phyloP scores from a whole-genome alignment of 2,888 invertebrate genomes.

The Punctoribates punctum region DNA sequence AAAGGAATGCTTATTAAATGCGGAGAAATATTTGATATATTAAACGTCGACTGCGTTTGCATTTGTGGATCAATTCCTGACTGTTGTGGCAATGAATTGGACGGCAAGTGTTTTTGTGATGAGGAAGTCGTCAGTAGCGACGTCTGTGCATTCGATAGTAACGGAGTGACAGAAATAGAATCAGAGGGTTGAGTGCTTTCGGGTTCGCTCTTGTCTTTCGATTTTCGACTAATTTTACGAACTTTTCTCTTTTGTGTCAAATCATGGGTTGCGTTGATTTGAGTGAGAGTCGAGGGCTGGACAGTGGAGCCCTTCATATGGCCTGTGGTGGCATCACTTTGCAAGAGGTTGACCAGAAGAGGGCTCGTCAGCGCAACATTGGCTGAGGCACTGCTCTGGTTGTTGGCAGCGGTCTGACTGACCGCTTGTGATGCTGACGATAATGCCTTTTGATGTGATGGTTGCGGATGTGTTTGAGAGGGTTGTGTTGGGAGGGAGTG shows the following conservation, averaged over 20 bases:
- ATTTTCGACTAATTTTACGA: not conserved
- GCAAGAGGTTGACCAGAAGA: constrained; percentile 80
- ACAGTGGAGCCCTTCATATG: not conserved
- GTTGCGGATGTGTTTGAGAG: constrained; percentile 49
- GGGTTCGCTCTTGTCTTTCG: not conserved
- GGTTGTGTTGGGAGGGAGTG: constrained; percentile 38
- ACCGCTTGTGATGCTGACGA: constrained; percentile 46
- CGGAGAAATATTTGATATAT: not conserved
- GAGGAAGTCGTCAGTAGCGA: not conserved
- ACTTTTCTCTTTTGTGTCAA: constrained; percentile 16
- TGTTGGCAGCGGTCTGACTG: constrained; percentile 46
- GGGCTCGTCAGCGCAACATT: constrained; percentile 78
- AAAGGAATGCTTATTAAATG: constrained; percentile 31
- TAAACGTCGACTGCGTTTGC: constrained; percentile 23
- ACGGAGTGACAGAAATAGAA: not conserved
- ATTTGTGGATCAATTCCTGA: constrained; percentile 7
- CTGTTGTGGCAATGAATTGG: constrained; percentile 33
- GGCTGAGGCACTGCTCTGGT: constrained; percentile 49
- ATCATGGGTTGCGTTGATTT: not conserved
- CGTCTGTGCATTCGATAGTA: not conserved
- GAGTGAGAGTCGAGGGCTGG: not conserved
- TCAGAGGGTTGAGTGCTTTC: not conserved
- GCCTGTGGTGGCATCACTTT: constrained; percentile 64
- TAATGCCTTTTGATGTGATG: constrained; percentile 31
- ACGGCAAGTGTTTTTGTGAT: constrained; percentile 20